These are phyloP conservation scores for Clepsis dumicolana DNA, from an alignment of 2,888 invertebrate species.

Conservation along the genomic window DNA sequence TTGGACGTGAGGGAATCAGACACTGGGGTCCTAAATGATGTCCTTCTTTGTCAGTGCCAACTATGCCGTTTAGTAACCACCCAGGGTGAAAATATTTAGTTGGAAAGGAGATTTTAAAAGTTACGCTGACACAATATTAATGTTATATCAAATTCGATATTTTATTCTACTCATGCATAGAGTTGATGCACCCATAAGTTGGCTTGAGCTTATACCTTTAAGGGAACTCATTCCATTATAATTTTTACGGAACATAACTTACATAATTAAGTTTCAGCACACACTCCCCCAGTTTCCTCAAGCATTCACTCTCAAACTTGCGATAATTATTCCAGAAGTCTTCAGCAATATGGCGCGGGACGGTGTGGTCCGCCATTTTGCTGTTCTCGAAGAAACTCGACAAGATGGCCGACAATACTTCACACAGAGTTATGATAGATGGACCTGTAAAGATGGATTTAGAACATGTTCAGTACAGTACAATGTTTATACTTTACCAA, in stretches of 20 bases:
- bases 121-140: too few relatives aligned
- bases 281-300: slow-evolving; percentile 70
- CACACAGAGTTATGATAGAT: slow-evolving; percentile 69
- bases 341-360: slow-evolving; percentile 70
- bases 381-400: slow-evolving; percentile 68
- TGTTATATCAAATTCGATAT: too few relatives aligned
- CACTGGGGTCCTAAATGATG: too few relatives aligned
- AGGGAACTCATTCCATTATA: too few relatives aligned
- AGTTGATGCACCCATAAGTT: too few relatives aligned
- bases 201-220: too few relatives aligned
- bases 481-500: slow-evolving; percentile 9
- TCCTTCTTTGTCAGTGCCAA: too few relatives aligned
- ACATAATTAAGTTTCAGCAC: slow-evolving; percentile 70
- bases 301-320: slow-evolving; percentile 66
- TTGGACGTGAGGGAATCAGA: too few relatives aligned
- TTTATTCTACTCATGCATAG: too few relatives aligned
- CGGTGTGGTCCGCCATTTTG: slow-evolving; percentile 82
- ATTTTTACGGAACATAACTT: slow-evolving; percentile 56
- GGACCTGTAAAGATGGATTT: slow-evolving; percentile 63
- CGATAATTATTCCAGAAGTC: slow-evolving; percentile 71
- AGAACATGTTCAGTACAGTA: slow-evolving; percentile 18
- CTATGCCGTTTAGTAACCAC: too few relatives aligned
- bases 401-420: slow-evolving; percentile 74
- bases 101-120: too few relatives aligned
- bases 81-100: too few relatives aligned